These are phyloP conservation scores for Pogonus chalceus DNA, from an alignment of 1,140 invertebrate species.

Conservation along the genomic window DNA sequence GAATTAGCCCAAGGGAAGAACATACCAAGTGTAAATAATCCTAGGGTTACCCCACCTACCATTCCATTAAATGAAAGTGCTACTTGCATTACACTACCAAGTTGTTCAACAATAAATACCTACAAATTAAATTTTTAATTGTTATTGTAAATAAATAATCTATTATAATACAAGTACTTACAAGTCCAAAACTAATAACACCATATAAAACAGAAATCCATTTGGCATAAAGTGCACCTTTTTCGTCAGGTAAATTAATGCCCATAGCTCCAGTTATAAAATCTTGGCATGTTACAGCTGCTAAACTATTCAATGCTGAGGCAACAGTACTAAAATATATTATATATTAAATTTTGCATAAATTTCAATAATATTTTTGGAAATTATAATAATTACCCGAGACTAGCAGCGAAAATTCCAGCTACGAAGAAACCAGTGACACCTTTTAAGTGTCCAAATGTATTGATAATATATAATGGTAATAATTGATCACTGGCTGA, in stretches of 20 bases:
- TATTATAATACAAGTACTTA: slow-evolving; percentile 13
- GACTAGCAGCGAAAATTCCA: slow-evolving; percentile 51
- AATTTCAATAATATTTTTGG: not conserved
- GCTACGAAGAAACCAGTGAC: slow-evolving; percentile 70
- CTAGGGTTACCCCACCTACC: slow-evolving; percentile 75
- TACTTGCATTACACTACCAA: slow-evolving; percentile 74
- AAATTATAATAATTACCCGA: slow-evolving; percentile 35
- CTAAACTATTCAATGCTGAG: slow-evolving; percentile 80
- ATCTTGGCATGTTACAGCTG: slow-evolving; percentile 84
- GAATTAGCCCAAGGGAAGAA: slow-evolving; percentile 77
- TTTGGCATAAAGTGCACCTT: slow-evolving; percentile 55
- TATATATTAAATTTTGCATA: slow-evolving; percentile 12
- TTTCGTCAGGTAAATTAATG: slow-evolving; percentile 55
- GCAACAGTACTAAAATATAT: slow-evolving; percentile 69
- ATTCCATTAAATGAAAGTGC: slow-evolving; percentile 81
- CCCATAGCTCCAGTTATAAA: slow-evolving; percentile 59
- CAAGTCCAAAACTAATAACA: slow-evolving; percentile 48
- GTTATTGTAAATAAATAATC: not conserved
- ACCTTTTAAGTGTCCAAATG: slow-evolving; percentile 58
- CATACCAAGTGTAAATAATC: slow-evolving; percentile 79
- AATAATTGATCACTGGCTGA: slow-evolving; percentile 62
- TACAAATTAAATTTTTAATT: slow-evolving; percentile 8
- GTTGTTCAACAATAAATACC: slow-evolving; percentile 67
- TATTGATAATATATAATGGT: slow-evolving; percentile 73
- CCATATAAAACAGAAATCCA: slow-evolving; percentile 53